Conservation (phyloP, 2,113 vertebrate genomes). For the Perca schrenkii region DNA sequence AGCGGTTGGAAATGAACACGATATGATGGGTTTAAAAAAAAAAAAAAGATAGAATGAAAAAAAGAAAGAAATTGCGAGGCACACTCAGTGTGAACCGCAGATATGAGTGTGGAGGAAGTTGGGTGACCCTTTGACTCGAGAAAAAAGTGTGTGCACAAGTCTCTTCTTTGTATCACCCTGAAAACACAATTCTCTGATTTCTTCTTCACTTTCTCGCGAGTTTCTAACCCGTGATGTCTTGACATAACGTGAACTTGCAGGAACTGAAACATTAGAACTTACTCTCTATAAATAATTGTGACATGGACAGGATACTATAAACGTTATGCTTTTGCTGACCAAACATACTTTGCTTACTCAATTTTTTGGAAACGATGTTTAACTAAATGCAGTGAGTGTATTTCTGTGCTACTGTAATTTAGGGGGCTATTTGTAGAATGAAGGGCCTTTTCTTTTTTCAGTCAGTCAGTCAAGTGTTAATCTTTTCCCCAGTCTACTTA, state of each 20-base stretch:
- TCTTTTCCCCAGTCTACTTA: conserved; percentile 14
- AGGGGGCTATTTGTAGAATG: conserved; percentile 11
- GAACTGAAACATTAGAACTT: background rate
- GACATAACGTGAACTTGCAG: background rate
- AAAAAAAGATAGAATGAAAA: conserved; percentile 40
- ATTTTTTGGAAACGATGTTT: background rate
- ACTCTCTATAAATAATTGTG: background rate
- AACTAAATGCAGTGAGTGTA: background rate
- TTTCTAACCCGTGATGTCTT: conserved; percentile 17
- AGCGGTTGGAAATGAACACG: conserved; percentile 73
- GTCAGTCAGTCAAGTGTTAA: conserved; percentile 60
- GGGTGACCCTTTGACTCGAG: conserved; percentile 61
- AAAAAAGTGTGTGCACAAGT: conserved; percentile 59
- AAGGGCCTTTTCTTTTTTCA: conserved; percentile 19
- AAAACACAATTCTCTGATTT: conserved; percentile 44
- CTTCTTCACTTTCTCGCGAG: conserved; percentile 30
- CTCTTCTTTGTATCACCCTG: conserved; percentile 59
- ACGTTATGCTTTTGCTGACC: background rate
- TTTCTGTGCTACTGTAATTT: background rate
- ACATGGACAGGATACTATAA: background rate
- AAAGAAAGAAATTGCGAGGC: conserved; percentile 44
- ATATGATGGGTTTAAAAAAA: conserved; percentile 77
- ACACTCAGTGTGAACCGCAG: conserved; percentile 50
- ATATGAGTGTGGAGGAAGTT: conserved; percentile 74
- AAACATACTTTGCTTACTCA: background rate